Evolutionary conservation across 2,888 invertebrate genomes (phyloP), one percentile per base, ranked within the genome.

Genomic region (Panopea generosa): DNA sequence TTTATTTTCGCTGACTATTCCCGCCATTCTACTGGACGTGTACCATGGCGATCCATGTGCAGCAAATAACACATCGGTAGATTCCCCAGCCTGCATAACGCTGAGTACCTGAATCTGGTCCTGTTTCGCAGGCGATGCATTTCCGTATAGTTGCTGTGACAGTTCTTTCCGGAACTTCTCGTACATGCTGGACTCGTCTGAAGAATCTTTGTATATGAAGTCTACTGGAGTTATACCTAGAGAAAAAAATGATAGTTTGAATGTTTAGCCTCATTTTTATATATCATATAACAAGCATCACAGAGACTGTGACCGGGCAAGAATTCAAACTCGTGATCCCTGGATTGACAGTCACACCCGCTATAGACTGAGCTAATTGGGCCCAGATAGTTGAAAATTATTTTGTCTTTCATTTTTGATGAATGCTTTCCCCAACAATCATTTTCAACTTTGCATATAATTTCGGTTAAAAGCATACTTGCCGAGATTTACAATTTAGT

Each of bases 71-170:
- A 99, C 95, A 88, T 99, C 99, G 6, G 90, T 86, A 38, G 97
- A 94, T 0, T 97, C 97, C 29, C 55, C 67, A 22, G 70, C 59
- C 11, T 65, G 40, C 92, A 98, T 97, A 16, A 99, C 97, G 92
- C 98, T 99, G 92, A 99, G 98, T 65, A 99, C 96, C 89, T 99
- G 98, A 16, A 99, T 97, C 91, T 98, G 97, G 87, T 97, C 96
- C 38, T 57, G 22, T 0, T 96, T 96, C 4, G 96, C 96, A 20
- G 52, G 56, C 1, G 40, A 40, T 1, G 18, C 50, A 0, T 96
- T 96, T 3, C 96, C 96, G 84, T 96, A 96, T 59, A 99, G 94
- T 82, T 98, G 94, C 90, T 96, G 96, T 0, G 97, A 94, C 96
- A 99, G 94, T 93, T 97, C 96, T 86, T 97, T 96, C 87, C 96